Conservation (phyloP, 2,797 vertebrate genomes). For the Threskiornis aethiopicus region DNA sequence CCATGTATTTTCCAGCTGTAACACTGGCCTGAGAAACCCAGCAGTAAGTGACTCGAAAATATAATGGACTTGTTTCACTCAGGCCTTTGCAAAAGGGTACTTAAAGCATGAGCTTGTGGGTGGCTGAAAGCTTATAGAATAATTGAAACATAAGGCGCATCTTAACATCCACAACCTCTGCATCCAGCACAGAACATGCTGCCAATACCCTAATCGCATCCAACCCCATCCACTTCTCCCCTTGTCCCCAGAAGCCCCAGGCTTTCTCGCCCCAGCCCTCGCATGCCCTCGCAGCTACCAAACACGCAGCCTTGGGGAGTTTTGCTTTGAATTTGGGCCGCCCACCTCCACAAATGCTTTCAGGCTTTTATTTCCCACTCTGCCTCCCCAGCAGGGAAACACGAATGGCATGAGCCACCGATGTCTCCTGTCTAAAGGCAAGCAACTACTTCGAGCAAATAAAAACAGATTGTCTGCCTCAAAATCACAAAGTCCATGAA, state of each 20-base stretch:
- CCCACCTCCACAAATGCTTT: rapidly evolving
- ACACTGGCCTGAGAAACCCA: not conserved
- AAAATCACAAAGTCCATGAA: not conserved
- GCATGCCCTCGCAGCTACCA: not conserved
- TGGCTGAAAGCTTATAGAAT: not conserved
- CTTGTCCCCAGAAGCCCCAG: not conserved
- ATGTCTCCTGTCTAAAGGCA: not conserved
- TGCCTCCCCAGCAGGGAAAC: not conserved
- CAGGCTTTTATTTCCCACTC: not conserved
- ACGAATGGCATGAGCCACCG: rapidly evolving
- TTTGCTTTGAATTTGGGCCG: not conserved
- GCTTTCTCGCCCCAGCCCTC: not conserved
- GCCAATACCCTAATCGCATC: not conserved
- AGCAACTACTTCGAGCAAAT: not conserved
- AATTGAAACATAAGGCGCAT: not conserved
- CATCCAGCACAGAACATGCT: not conserved
- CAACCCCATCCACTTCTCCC: not conserved
- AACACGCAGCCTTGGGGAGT: not conserved
- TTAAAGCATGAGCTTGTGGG: not conserved
- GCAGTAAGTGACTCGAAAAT: not conserved
- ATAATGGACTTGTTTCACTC: not conserved
- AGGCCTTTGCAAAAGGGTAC: not conserved
- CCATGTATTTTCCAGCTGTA: not conserved
- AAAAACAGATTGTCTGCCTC: not conserved
- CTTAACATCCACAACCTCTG: not conserved